Conservation (phyloP, 2,888 invertebrate species). For the Nomada goodeniana region DNA sequence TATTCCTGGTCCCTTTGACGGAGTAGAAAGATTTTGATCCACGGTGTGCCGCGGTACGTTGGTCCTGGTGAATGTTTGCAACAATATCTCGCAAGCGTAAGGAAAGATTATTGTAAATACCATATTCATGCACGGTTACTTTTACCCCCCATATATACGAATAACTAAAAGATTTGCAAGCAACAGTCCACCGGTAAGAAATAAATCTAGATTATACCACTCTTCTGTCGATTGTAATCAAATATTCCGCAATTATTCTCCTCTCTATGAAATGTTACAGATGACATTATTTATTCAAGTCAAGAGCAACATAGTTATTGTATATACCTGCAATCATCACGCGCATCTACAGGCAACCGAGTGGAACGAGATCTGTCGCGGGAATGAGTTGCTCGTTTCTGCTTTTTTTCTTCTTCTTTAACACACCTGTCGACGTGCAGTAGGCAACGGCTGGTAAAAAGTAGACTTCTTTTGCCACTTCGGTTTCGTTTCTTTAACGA, state of each 20-base stretch:
- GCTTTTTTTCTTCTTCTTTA: not conserved
- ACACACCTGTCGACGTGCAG: not conserved
- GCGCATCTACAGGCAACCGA: not conserved
- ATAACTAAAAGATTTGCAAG: not conserved
- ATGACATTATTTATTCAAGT: slow-evolving; percentile 19
- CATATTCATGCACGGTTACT: too few relatives aligned
- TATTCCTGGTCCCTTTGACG: not conserved
- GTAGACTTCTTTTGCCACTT: slow-evolving; percentile 45
- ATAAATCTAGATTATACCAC: not conserved
- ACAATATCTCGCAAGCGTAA: too few relatives aligned
- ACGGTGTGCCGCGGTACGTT: too few relatives aligned
- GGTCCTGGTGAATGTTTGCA: too few relatives aligned
- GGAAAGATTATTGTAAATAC: too few relatives aligned
- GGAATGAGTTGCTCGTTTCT: slow-evolving; percentile 10
- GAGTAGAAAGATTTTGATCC: not conserved
- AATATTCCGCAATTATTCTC: slow-evolving; percentile 12
- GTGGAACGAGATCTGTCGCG: slow-evolving; percentile 17
- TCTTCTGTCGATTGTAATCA: slow-evolving; percentile 16
- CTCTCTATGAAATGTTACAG: not conserved
- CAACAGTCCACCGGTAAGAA: not conserved
- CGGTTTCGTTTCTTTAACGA: slow-evolving; percentile 48
- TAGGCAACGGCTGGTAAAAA: slow-evolving; percentile 60
- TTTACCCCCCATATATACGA: not conserved
- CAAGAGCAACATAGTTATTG: slow-evolving; percentile 14
- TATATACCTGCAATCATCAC: not conserved